phyloP scores from a whole-genome alignment of 1,140 invertebrate genomes.

The Habropoda laboriosa region DNA sequence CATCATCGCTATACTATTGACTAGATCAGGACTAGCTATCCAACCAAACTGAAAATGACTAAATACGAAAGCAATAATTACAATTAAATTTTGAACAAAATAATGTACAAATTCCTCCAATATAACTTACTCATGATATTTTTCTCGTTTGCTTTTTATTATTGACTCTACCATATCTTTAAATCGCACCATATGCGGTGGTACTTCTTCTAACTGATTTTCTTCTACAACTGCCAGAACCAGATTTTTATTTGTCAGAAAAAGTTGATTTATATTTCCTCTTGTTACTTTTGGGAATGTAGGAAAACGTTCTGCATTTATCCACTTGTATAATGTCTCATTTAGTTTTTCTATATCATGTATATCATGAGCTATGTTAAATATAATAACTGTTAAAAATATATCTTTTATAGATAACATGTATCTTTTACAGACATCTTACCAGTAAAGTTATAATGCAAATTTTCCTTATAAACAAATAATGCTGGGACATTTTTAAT shows the following conservation, averaged over 20 bases:
- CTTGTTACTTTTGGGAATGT: conserved; percentile 93
- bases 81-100: conserved; percentile 5
- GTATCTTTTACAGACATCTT: conserved; percentile 8
- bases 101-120: background rate
- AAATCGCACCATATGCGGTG: conserved; percentile 91
- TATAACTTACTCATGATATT: conserved; percentile 87
- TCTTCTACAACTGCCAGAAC: conserved; percentile 94
- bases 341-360: conserved; percentile 84
- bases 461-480: conserved; percentile 93
- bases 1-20: conserved; percentile 95
- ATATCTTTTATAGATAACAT: conserved; percentile 14
- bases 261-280: conserved; percentile 91
- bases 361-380: conserved; percentile 77
- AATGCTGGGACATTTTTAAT: conserved; percentile 86
- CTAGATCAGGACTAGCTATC: conserved; percentile 92
- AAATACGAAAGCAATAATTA: conserved; percentile 57
- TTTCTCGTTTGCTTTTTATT: conserved; percentile 88
- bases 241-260: conserved; percentile 92
- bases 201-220: conserved; percentile 91
- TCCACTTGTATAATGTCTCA: conserved; percentile 90
- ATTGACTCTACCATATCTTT: conserved; percentile 92
- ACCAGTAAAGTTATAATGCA: conserved; percentile 88
- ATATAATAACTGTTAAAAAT: conserved; percentile 26
- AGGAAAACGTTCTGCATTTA: conserved; percentile 94
- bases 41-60: conserved; percentile 95